Percentiles rank a stretch among this genome's conserved stretches.
These are phyloP conservation scores for Drosophila mayri DNA, from an alignment of 1,140 invertebrate species.

Conservation along the genomic window DNA sequence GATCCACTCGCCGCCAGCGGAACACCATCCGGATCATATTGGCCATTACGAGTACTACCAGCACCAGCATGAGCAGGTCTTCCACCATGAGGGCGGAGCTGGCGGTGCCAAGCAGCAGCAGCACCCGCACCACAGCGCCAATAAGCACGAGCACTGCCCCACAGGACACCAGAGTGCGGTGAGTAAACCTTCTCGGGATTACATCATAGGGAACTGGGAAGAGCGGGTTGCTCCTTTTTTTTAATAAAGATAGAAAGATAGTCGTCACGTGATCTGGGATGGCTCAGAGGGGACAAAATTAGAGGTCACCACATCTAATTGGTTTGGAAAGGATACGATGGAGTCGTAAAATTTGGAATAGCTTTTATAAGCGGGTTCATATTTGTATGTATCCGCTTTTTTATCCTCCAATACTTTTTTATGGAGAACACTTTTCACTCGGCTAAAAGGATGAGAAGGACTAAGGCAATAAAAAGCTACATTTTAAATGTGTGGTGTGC, in stretches of 20 bases:
- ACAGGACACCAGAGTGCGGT: slow-evolving; percentile 81
- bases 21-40: slow-evolving; percentile 46
- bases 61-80: slow-evolving; percentile 66
- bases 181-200: slow-evolving; percentile 45
- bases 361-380: slow-evolving; percentile 11
- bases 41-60: slow-evolving; percentile 72
- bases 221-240: slow-evolving; percentile 1
- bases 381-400: slow-evolving; percentile 9
- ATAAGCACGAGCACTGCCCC: slow-evolving; percentile 81
- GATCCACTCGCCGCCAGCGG: slow-evolving; percentile 59
- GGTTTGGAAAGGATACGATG: background rate
- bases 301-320: slow-evolving; percentile 15
- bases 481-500: background rate
- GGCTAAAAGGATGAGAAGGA: background rate
- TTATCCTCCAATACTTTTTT: background rate
- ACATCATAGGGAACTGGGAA: slow-evolving; percentile 46
- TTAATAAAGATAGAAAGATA: slow-evolving; percentile 18
- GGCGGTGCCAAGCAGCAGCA: slow-evolving; percentile 35
- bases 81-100: slow-evolving; percentile 48
- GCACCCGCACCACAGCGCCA: slow-evolving; percentile 35
- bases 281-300: slow-evolving; percentile 11
- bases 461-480: background rate
- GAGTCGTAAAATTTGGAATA: slow-evolving; percentile 16
- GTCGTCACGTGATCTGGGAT: slow-evolving; percentile 30
- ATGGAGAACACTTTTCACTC: slow-evolving; percentile 1